phyloP scores from a whole-genome alignment of 2,888 invertebrate genomes.

The Lapara coniferarum region DNA sequence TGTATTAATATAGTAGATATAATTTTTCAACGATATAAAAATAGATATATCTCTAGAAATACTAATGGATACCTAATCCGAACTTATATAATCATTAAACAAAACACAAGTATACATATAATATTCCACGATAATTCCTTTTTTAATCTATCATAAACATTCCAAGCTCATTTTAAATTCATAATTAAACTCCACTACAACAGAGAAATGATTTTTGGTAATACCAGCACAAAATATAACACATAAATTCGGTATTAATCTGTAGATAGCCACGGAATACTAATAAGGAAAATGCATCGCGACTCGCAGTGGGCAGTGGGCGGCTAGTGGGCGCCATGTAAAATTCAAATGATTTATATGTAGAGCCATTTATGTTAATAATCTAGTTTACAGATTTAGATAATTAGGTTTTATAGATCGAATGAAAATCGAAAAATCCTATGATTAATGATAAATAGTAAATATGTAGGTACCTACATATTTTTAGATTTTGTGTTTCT shows the following conservation, averaged over 20 bases:
- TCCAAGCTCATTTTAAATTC: neutral
- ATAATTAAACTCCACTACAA: neutral
- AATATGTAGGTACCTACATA: no score
- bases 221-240: slow-evolving; percentile 1
- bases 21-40: no score
- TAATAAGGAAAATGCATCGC: slow-evolving; percentile 34
- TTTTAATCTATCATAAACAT: neutral
- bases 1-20: no score
- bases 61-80: no score
- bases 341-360: slow-evolving; percentile 29
- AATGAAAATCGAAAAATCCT: no score
- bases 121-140: no score
- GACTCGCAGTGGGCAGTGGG: slow-evolving; percentile 23
- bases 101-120: no score
- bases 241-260: slow-evolving; percentile 15
- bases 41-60: no score
- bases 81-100: no score
- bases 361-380: slow-evolving; percentile 26
- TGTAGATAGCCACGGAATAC: slow-evolving; percentile 26
- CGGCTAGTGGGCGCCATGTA: slow-evolving; percentile 32
- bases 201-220: slow-evolving; percentile 9
- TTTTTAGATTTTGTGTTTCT: no score
- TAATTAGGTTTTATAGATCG: neutral
- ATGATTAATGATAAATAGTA: no score
- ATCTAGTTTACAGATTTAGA: slow-evolving; percentile 14